phyloP scores from a whole-genome alignment of 2,113 vertebrate genomes.

The Potamarius usumacintae region DNA sequence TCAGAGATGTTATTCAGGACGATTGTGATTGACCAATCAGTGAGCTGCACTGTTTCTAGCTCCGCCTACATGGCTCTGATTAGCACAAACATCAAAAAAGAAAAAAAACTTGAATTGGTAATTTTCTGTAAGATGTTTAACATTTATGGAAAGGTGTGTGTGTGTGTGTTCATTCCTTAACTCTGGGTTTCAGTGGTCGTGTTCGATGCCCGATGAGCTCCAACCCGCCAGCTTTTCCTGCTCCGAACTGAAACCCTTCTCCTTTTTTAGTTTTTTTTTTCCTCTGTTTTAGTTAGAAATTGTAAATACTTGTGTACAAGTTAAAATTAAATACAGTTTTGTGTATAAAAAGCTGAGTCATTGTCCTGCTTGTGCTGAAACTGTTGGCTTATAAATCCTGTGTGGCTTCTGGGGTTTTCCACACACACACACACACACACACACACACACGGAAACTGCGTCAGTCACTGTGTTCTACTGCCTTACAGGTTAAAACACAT shows the following conservation, averaged over 20 bases:
- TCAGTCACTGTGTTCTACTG: background rate
- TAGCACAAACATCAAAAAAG: background rate
- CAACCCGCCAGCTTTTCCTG: background rate
- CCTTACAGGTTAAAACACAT: background rate
- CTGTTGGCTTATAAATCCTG: background rate
- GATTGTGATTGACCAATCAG: background rate
- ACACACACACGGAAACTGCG: background rate
- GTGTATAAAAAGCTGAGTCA: background rate
- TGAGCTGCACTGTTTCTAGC: background rate
- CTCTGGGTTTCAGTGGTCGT: constrained; percentile 74
- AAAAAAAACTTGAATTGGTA: no score
- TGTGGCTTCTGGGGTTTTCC: background rate
- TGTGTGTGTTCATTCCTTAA: constrained; percentile 63
- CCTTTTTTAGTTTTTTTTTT: constrained; percentile 46
- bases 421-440: no score
- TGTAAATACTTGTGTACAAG: constrained; percentile 65
- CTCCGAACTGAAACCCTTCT: background rate
- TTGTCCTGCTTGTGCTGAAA: background rate
- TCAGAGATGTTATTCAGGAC: background rate
- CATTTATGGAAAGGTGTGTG: background rate
- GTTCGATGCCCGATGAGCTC: constrained; percentile 75
- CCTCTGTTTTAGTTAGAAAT: background rate
- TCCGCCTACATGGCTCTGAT: background rate
- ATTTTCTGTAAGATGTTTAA: background rate
- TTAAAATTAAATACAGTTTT: constrained; percentile 18